Evolutionary conservation across 2,888 invertebrate species (phyloP), one percentile per base, ranked within the genome.

Genomic region (Tipula lateralis): DNA sequence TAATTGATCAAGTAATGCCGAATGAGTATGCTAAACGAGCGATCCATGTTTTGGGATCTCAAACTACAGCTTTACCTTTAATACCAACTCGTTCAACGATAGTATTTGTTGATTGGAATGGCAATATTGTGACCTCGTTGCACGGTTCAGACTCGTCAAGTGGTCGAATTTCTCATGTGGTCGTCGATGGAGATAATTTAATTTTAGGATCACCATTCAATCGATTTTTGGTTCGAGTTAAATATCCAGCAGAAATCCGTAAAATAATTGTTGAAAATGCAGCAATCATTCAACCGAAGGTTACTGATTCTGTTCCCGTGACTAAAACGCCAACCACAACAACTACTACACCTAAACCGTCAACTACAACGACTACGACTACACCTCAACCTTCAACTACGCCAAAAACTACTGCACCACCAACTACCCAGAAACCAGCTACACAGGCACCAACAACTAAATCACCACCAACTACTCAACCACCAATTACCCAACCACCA

Each of bases 131-230:
- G 4, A 94, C 94, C 30, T 92, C 93, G 4, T 91, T 94, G 86
- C 94, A 94, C 87, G 92, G 93, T 81, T 92, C 91, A 0, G 93
- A 95, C 87, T 91, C 90, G 44, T 91, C 92, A 29, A 87, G 94
- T 0, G 84, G 86, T 0, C 88, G 88, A 9, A 91, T 95, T 24
- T 93, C 94, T 87, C 95, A 96, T 87, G 94, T 93, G 1, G 91
- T 93, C 85, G 92, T 95, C 83, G 92, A 92, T 87, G 92, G 93
- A 84, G 92, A 93, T 86, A 91, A 92, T 87, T 89, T 96, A 13
- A 93, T 93, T 87, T 89, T 94, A 36, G 96, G 95, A 24, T 93
- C 93, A 16, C 95, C 96, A 0, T 93, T 92, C 86, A 93, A 93
- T 87, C 91, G 92, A 85, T 95, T 91, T 87, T 88, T 96, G 83